Conservation (phyloP, 2,113 vertebrate genomes). For the Gasterosteus nipponicus region DNA sequence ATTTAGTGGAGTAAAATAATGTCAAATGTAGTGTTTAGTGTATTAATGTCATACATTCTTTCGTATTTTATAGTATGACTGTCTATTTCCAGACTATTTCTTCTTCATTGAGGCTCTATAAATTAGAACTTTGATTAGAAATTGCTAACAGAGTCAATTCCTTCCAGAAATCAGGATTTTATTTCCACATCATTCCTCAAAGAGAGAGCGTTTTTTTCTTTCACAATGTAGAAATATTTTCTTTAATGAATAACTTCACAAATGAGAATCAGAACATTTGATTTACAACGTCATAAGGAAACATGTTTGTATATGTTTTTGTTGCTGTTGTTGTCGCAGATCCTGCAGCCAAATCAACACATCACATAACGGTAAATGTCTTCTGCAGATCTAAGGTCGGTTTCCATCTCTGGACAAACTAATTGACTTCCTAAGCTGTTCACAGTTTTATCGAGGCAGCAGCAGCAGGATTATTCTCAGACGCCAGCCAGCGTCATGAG, state of each 20-base stretch:
- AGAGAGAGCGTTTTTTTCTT: background rate
- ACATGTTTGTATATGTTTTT: background rate
- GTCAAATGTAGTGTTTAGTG: no score
- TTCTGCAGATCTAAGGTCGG: background rate
- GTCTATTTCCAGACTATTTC: no score
- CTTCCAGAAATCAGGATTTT: background rate
- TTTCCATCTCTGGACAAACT: background rate
- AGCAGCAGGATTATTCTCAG: slow-evolving; percentile 30
- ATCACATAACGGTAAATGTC: background rate
- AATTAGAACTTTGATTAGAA: background rate
- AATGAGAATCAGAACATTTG: no score
- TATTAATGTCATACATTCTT: no score
- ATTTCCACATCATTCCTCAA: background rate
- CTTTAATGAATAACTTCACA: background rate
- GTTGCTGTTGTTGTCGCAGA: background rate
- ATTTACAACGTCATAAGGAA: background rate
- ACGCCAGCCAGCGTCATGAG: slow-evolving; percentile 62
- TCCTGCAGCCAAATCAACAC: background rate
- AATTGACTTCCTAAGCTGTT: background rate
- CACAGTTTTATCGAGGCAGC: background rate
- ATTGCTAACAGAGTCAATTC: background rate
- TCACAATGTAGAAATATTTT: background rate
- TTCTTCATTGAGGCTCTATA: no score
- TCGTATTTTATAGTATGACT: no score
- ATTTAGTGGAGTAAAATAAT: background rate